These are phyloP conservation scores for Phengaris alcon DNA, from an alignment of 2,888 invertebrate species.

Conservation along the genomic window DNA sequence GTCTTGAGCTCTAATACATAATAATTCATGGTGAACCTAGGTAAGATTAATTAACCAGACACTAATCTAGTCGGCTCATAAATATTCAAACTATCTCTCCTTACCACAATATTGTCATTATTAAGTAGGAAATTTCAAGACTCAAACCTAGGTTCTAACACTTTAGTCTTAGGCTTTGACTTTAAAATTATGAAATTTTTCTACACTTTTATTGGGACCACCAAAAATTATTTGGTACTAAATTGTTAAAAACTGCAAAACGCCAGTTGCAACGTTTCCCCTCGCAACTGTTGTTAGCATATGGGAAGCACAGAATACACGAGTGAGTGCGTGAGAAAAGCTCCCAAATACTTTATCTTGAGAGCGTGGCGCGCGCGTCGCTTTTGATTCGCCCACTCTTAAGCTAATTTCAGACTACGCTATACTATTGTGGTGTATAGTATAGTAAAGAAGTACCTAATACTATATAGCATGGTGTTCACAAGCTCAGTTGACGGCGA, in stretches of 20 bases:
- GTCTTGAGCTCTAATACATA: not conserved
- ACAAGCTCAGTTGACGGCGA: no score
- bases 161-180: not conserved
- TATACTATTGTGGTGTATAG: no score
- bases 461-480: no score
- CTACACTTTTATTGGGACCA: no score
- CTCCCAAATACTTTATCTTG: no score
- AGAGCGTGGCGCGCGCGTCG: no score
- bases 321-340: not conserved
- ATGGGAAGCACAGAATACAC: not conserved
- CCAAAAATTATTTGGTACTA: no score
- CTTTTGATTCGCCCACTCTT: no score
- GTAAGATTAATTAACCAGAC: slow-evolving; percentile 8
- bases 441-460: no score
- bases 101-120: not conserved
- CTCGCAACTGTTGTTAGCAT: not conserved
- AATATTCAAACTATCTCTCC: slow-evolving; percentile 9
- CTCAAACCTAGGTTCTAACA: not conserved
- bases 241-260: no score
- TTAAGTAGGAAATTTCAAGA: not conserved
- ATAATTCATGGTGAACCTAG: not conserved
- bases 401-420: no score
- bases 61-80: not conserved
- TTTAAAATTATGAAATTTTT: no score
- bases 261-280: not conserved